Conservation (phyloP, 1,140 invertebrate genomes). For the Apis dorsata region DNA sequence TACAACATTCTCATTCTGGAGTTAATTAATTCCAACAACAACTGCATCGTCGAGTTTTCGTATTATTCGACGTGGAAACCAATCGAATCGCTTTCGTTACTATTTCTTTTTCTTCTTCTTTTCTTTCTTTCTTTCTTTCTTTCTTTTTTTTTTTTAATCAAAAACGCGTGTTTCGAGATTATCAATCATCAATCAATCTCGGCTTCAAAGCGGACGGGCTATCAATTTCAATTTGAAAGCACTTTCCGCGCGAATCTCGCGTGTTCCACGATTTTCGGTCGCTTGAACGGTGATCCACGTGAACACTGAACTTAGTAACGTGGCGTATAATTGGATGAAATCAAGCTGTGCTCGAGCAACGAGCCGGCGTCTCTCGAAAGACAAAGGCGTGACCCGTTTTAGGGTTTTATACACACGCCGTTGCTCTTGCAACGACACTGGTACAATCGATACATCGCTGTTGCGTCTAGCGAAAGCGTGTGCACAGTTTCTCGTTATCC, state of each 20-base stretch:
- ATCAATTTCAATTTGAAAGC: neutral
- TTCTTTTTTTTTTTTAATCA: no score
- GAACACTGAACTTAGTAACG: neutral
- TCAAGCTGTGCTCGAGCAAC: neutral
- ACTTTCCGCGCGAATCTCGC: neutral
- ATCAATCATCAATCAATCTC: neutral
- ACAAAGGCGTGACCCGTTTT: neutral
- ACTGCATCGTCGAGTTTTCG: no score
- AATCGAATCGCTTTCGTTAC: no score
- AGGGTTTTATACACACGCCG: neutral
- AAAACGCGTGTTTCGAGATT: no score
- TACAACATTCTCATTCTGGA: no score
- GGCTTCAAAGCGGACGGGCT: neutral
- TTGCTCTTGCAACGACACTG: neutral
- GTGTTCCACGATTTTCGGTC: neutral
- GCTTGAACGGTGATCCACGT: neutral
- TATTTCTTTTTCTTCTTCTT: no score
- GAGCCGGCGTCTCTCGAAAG: slow-evolving; percentile 6
- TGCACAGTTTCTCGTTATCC: no score
- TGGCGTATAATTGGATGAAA: slow-evolving; percentile 4
- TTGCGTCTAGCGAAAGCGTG: neutral
- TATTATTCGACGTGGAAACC: no score
- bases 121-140: no score
- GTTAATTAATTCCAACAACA: no score
- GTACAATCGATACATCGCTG: neutral